Evolutionary conservation across 2,113 vertebrate genomes (phyloP).

Genomic region (Shinisaurus crocodilurus): DNA sequence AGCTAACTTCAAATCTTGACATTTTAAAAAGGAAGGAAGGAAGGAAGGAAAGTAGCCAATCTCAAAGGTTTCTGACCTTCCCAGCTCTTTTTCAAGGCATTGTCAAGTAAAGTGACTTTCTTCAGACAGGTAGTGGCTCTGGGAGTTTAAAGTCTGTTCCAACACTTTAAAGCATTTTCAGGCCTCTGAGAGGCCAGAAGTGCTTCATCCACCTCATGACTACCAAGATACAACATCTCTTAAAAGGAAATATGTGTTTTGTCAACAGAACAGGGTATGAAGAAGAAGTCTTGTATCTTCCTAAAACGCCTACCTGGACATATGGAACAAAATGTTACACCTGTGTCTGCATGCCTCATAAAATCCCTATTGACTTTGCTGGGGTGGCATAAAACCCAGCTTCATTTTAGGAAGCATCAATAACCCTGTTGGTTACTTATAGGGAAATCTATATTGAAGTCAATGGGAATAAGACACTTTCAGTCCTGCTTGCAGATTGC

Average conservation of each 20-base stretch:
- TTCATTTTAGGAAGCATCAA: neutral
- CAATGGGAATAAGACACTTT: neutral
- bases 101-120: conserved; percentile 45
- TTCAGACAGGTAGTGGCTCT: conserved; percentile 28
- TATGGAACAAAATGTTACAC: neutral
- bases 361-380: fast-evolving
- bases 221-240: neutral
- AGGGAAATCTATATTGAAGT: neutral
- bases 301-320: neutral
- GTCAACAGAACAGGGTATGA: fast-evolving
- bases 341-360: neutral
- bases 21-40: neutral
- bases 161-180: neutral
- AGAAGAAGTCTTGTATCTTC: conserved; percentile 14
- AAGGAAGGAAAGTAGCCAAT: neutral
- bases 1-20: conserved; percentile 10
- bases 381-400: neutral
- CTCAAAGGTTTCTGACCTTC: conserved; percentile 39
- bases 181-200: conserved; percentile 29
- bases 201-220: conserved; percentile 29
- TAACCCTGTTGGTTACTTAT: neutral
- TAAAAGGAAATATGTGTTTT: conserved; percentile 9
- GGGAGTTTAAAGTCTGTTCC: conserved; percentile 37
- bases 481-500: neutral
- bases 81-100: neutral